Conservation (phyloP, 2,113 vertebrate genomes). For the Octodon degus region DNA sequence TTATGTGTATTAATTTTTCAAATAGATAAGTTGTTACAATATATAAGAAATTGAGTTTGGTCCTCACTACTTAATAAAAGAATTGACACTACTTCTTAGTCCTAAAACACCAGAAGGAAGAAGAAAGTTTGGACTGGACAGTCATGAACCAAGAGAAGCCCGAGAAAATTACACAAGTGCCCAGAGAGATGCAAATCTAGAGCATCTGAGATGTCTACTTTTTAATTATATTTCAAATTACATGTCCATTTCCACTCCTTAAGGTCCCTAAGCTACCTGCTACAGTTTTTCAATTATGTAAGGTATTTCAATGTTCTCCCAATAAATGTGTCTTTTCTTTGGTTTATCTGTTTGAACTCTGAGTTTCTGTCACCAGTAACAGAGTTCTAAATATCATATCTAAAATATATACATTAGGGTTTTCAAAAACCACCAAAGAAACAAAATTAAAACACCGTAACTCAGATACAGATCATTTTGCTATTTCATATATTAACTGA, state of each 20-base stretch:
- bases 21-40: slow-evolving; percentile 27
- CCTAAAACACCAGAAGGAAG: not conserved
- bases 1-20: slow-evolving; percentile 35
- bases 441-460: not conserved
- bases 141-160: not conserved
- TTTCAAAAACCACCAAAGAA: slow-evolving; percentile 22
- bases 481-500: slow-evolving; percentile 45
- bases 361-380: slow-evolving; percentile 15
- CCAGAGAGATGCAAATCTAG: not conserved
- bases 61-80: slow-evolving; percentile 44
- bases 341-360: not conserved
- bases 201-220: not conserved
- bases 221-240: not conserved
- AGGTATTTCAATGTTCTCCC: not conserved
- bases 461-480: slow-evolving; percentile 36
- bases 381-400: slow-evolving; percentile 32
- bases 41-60: slow-evolving; percentile 6
- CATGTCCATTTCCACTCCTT: not conserved
- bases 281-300: not conserved
- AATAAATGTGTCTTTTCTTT: not conserved
- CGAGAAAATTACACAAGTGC: not conserved
- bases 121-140: not conserved
- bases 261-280: not conserved
- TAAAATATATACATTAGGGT: not conserved
- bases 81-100: slow-evolving; percentile 36